Evolutionary conservation across 2,113 vertebrate species (phyloP), one percentile per base, ranked within the genome.

Genomic region (Fregetta grallaria): DNA sequence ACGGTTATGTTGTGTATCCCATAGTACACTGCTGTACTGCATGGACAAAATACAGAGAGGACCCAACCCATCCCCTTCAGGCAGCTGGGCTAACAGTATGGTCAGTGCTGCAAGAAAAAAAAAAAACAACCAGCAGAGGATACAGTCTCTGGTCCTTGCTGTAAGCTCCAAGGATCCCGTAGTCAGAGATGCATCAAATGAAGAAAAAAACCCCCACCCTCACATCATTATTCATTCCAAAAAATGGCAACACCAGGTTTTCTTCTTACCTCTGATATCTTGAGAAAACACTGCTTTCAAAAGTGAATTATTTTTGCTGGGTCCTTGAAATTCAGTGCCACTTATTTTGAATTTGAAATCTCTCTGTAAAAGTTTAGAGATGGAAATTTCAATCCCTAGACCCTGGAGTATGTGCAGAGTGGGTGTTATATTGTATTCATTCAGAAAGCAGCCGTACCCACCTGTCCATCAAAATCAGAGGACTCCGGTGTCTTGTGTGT

Each of bases 211-310:
- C 1, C 1, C 1, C 20, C 32, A 59, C 23, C 16, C 22, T 70
- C 34, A 17, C 27, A n/a, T 36, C 27, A 15, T 86, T 92, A 96
- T 78, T 94, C 52, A 68, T 92, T 77, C 70, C 34, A 40, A 83
- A 94, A 72, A 66, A 87, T 4, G 59, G 40, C 90, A 90, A 11
- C 15, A 34, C 63, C 63, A 61, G 45, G 44, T 88, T 96, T 92
- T 89, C 75, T 70, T 74, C 67, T 83, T 80, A 84, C 63, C 59
- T 94, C 66, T 49, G 52, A 34, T 91, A 88, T 61, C 76, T 65
- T 95, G 58, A 45, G 94, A 90, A 96, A 97, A 92, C 84, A 63
- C 84, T 65, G 34, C 63, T 92, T 96, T 76, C 87, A 49, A 44
- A 96, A 70, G 59, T n/a, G 87, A 77, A 86, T 94, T 76, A 26